phyloP scores from a whole-genome alignment of 2,113 vertebrate genomes.

The Callipepla californica region DNA sequence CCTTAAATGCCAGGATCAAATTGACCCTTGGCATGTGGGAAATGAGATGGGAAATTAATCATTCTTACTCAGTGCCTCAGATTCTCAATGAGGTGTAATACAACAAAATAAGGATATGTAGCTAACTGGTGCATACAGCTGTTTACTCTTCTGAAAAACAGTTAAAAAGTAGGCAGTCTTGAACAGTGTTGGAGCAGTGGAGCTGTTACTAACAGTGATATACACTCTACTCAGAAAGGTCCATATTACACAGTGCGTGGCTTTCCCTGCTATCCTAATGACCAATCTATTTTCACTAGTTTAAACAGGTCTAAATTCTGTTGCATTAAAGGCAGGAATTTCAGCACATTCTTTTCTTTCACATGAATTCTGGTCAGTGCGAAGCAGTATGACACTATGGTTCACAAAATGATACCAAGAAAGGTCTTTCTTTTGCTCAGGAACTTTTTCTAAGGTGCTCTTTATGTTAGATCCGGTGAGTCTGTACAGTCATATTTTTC shows the following conservation, averaged over 20 bases:
- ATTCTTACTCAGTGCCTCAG: neutral
- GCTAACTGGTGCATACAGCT: neutral
- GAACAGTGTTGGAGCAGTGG: neutral
- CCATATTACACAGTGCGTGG: neutral
- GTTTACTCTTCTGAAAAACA: conserved; percentile 6
- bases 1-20: neutral
- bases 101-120: neutral
- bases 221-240: neutral
- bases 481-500: neutral
- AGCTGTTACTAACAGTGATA: neutral
- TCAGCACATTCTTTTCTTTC: neutral
- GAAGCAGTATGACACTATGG: neutral
- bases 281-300: neutral
- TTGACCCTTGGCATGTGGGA: neutral
- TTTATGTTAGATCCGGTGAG: neutral
- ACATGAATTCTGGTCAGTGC: neutral
- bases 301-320: neutral
- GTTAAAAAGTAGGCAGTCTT: neutral
- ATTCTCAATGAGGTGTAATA: neutral
- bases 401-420: neutral
- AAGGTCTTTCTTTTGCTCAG: neutral
- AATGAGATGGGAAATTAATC: conserved; percentile 21
- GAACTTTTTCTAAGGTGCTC: neutral
- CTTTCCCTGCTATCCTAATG: neutral
- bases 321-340: neutral